Evolutionary conservation across 37 sponge, comb jelly and placozoan genomes (phyloP), one percentile per base, ranked within the genome.

Genomic region (Petrosia ficiformis): DNA sequence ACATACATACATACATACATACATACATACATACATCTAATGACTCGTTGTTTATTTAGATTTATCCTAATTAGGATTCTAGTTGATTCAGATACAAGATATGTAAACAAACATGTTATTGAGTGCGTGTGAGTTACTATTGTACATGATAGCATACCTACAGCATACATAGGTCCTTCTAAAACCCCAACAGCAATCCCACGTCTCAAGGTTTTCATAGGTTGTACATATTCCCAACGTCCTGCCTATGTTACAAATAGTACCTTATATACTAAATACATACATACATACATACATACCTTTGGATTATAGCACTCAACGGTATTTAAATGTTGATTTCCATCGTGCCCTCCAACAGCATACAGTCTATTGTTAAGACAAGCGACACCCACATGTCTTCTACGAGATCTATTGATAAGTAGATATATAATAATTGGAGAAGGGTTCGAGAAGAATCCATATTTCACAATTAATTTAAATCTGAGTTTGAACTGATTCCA

Each of bases 361-460:
- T 89, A 96, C 43, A 96, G 59, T 76, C 84, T 89, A 3, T 79
- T 82, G 31, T 75, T 79, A 59, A 89, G 28, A 25, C 77, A 85
- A n/a, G 85, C 87, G 78, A 96, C 96, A 16, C 96, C 96, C 71
- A 95, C 96, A 80, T 95, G 96, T 56, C 96, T 72, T 31, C 96
- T 82, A 16, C 88, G 70, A 29, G 89, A 85, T 4, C 58, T 61
- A 61, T 29, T 19, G 54, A 48, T 16, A 48, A 48, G 10, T 19
- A 48, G 16, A 10, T 48, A 48, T 19, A 48, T 48, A 16, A 48
- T 19, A n/a, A n/a, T n/a, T n/a, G n/a, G n/a, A n/a, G n/a, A n/a
- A n/a, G n/a, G n/a, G n/a, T n/a, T n/a, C n/a, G n/a, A n/a, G n/a
- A n/a, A n/a, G n/a, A n/a, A n/a, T n/a, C n/a, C n/a, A n/a, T n/a